phyloP scores from a whole-genome alignment of 1,140 invertebrate genomes.

The Diabrotica undecimpunctata region DNA sequence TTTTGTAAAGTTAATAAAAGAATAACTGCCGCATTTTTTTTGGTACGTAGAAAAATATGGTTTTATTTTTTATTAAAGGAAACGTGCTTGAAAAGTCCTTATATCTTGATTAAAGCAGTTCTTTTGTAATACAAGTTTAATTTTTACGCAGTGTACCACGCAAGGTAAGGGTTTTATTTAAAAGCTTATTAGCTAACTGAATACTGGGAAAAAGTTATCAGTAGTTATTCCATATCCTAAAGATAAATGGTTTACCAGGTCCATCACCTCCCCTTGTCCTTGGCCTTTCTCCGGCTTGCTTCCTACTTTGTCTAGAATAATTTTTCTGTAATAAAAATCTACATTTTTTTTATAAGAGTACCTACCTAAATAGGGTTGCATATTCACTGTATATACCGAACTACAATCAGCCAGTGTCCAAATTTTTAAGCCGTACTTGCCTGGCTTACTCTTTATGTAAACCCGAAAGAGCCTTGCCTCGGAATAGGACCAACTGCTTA shows the following conservation, averaged over 20 bases:
- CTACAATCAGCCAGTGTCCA: too few relatives aligned
- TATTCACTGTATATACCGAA: constrained; percentile 15
- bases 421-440: too few relatives aligned
- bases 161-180: too few relatives aligned
- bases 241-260: background rate
- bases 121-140: too few relatives aligned
- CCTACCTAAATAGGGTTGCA: constrained; percentile 19
- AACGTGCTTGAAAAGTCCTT: constrained; percentile 11
- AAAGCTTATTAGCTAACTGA: too few relatives aligned
- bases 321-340: constrained; percentile 8
- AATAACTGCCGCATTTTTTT: constrained; percentile 25
- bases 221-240: background rate
- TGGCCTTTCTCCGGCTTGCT: too few relatives aligned
- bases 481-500: too few relatives aligned
- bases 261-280: background rate
- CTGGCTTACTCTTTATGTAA: too few relatives aligned
- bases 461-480: too few relatives aligned
- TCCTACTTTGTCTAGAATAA: constrained; percentile 7
- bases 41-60: constrained; percentile 23
- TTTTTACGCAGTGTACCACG: too few relatives aligned
- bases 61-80: constrained; percentile 23
- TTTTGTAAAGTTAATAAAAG: constrained; percentile 25
- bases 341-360: constrained; percentile 9
- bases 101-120: too few relatives aligned
- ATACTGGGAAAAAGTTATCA: constrained; percentile 8